A percentile compares a stretch with the other conserved stretches of the same genome.
These are phyloP conservation scores for Acanthosepion esculentum DNA, from an alignment of 2,888 invertebrate species.

Conservation along the genomic window DNA sequence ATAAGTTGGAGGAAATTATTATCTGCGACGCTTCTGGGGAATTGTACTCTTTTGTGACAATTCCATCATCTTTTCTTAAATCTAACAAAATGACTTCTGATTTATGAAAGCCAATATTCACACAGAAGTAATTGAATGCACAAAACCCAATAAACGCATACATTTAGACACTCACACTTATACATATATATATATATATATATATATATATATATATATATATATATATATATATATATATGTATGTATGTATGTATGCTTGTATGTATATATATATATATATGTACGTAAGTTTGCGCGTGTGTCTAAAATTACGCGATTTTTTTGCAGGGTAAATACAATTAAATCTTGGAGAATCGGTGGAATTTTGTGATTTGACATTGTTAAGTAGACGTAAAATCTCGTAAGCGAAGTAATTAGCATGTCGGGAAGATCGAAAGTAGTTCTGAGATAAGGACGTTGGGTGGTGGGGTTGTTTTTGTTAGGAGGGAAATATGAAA, in stretches of 20 bases:
- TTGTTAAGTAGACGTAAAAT: not conserved
- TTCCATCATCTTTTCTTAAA: not conserved
- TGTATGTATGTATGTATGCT: no score
- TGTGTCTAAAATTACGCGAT: not conserved
- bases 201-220: not conserved
- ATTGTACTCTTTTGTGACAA: not conserved
- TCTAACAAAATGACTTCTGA: not conserved
- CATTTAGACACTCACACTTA: not conserved
- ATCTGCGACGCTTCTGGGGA: not conserved
- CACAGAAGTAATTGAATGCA: not conserved
- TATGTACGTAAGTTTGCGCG: not conserved
- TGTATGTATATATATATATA: not conserved
- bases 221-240: not conserved
- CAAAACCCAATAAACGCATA: not conserved
- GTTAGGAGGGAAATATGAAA: not conserved
- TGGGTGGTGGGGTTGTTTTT: not conserved
- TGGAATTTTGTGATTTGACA: constrained; percentile 10
- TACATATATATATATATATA: not conserved
- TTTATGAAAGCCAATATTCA: not conserved
- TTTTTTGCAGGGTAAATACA: not conserved
- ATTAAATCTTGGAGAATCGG: not conserved
- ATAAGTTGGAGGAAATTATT: not conserved
- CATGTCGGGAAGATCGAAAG: not conserved
- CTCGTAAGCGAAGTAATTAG: not conserved
- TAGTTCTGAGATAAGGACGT: not conserved